These are phyloP conservation scores for Orientallactaga bullata DNA, from an alignment of 2,113 vertebrate species.

Conservation along the genomic window DNA sequence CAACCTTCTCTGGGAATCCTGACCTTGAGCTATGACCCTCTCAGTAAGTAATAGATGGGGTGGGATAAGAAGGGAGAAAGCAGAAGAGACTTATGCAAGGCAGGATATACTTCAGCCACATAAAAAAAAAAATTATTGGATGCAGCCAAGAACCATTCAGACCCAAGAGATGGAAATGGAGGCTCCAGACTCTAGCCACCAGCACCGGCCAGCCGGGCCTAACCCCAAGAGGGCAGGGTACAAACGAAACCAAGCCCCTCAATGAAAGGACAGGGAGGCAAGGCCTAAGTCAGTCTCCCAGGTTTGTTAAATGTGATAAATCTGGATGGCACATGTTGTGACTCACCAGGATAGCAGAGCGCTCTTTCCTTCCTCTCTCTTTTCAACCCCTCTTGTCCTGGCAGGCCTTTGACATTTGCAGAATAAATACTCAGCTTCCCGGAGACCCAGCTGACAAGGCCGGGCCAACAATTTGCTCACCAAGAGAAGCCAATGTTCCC, in stretches of 20 bases:
- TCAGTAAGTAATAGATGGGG: slow-evolving; percentile 58
- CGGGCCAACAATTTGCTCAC: slow-evolving; percentile 52
- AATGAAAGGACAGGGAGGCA: background rate
- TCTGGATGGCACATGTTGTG: background rate
- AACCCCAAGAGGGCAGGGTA: background rate
- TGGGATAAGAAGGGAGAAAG: slow-evolving; percentile 10
- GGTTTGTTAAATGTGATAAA: background rate
- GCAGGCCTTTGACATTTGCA: background rate
- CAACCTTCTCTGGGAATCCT: background rate
- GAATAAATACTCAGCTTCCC: slow-evolving; percentile 36
- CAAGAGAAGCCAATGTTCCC: slow-evolving; percentile 59
- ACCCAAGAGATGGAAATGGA: rapidly evolving
- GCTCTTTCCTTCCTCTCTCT: background rate
- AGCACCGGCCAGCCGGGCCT: background rate
- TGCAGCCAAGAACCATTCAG: background rate
- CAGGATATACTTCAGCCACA: background rate
- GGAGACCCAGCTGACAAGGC: background rate
- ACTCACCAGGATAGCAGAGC: background rate
- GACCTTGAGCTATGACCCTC: slow-evolving; percentile 43
- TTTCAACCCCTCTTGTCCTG: background rate
- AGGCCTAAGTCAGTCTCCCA: background rate
- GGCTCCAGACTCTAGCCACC: background rate
- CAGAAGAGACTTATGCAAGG: slow-evolving; percentile 10
- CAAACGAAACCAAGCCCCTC: background rate
- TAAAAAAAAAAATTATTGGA: background rate